phyloP scores from a whole-genome alignment of 1,140 invertebrate species.

The Uloborus diversus region DNA sequence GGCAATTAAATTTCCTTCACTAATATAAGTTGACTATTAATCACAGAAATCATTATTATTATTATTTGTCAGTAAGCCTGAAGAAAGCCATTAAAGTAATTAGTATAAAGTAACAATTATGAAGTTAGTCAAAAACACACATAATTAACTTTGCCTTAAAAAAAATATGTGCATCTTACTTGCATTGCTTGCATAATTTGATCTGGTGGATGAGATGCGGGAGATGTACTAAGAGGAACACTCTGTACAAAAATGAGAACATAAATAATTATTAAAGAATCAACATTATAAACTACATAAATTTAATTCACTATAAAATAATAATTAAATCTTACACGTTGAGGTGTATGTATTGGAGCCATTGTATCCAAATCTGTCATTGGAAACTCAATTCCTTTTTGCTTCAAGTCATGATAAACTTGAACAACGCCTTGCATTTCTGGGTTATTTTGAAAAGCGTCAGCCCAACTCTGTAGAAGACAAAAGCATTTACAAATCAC shows the following conservation, averaged over 20 bases:
- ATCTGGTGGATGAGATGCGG: slow-evolving; percentile 11
- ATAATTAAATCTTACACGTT: slow-evolving; percentile 77
- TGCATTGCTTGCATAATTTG: background rate
- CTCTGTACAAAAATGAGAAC: slow-evolving; percentile 20
- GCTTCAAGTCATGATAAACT: slow-evolving; percentile 92
- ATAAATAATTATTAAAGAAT: background rate
- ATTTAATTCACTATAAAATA: background rate
- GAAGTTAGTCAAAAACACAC: too few species aligned
- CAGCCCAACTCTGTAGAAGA: slow-evolving; percentile 88
- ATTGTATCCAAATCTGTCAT: slow-evolving; percentile 93
- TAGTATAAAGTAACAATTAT: too few species aligned
- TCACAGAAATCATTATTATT: too few species aligned
- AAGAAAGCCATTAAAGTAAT: too few species aligned
- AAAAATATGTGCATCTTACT: background rate
- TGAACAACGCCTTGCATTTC: slow-evolving; percentile 92
- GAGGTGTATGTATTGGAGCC: slow-evolving; percentile 96
- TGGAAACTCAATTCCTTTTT: slow-evolving; percentile 98
- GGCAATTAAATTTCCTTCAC: too few species aligned
- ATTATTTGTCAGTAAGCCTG: too few species aligned
- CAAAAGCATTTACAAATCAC: too few species aligned
- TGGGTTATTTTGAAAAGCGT: slow-evolving; percentile 90
- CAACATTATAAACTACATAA: background rate
- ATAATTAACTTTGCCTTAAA: too few species aligned
- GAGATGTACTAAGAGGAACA: slow-evolving; percentile 9
- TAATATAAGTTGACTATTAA: too few species aligned